Evolutionary conservation across 2,888 invertebrate species (phyloP), one percentile per base, ranked within the genome.

Genomic region (Drosophila mulleri): DNA sequence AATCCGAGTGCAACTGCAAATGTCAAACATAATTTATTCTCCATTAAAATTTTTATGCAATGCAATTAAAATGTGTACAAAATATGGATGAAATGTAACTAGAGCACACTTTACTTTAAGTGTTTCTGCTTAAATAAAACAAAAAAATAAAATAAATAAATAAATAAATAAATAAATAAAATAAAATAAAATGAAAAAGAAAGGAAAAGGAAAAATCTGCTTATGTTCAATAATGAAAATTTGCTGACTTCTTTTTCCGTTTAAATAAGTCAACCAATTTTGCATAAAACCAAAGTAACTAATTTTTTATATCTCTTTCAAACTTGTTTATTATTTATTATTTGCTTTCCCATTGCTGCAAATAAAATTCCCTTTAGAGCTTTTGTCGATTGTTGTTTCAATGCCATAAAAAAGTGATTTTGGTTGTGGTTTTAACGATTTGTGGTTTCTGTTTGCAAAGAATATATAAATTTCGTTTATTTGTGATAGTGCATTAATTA

Each of bases 351-450:
- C 37, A 41, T 18, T 9, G 29, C 9, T 16, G 11, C 6, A 35
- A 48, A 59, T 48, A 29, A 18, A 60, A 48, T 54, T 48, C 5
- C 7, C 20, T n/a, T 35, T 9, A 16, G 18, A 26, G 29, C 35
- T 48, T 23, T 60, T 42, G 7, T 42, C 42, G 60, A 23, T 16
- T 54, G 20, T n/a, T 48, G 11, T 20, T 42, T 12, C 16, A 52
- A 32, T 37, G 4, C 12, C 44, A 64, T 23, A 39, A 16, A 44
- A 37, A 23, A 14, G 14, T 39, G 37, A 53, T 39, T 53, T 53
- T 11, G 41, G 20, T 52, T 52, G 54, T 11, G 54, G 54, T 9
- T 14, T 20, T 23, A 29, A 29, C 41, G 18, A 59, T 68, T 59
- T 59, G 12, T 47, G 9, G 8, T 67, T 47, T 59, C 26, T 26